Percentiles rank a stretch among this genome's conserved stretches.
Evolutionary conservation across 2,888 invertebrate genomes (phyloP).

Genomic region (Conus canariensis): DNA sequence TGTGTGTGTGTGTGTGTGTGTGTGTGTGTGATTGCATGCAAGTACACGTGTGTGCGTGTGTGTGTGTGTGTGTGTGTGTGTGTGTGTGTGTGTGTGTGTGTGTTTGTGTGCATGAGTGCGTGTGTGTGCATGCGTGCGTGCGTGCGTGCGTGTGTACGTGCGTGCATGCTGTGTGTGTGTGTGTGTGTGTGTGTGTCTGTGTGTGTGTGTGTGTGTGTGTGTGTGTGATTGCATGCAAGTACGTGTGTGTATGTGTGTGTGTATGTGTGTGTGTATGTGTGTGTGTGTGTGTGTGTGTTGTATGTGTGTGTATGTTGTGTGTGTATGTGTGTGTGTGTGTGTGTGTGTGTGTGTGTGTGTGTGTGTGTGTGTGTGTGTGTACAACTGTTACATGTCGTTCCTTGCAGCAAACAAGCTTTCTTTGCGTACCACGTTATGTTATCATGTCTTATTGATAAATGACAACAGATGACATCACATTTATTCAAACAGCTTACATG

Average conservation of each 20-base stretch:
- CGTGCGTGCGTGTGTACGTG: neutral
- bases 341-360: neutral
- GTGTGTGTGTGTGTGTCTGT: neutral
- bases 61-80: neutral
- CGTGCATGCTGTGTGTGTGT: neutral
- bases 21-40: too few relatives aligned
- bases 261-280: neutral
- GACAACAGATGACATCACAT: too few relatives aligned
- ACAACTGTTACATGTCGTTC: too few relatives aligned
- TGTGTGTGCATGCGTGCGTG: neutral
- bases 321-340: neutral
- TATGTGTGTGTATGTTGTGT: neutral
- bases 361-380: neutral
- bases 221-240: neutral
- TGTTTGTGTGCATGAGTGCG: neutral
- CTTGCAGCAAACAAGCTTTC: too few relatives aligned
- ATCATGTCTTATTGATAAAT: too few relatives aligned
- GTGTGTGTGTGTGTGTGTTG: constrained; percentile 19
- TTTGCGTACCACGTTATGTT: too few relatives aligned
- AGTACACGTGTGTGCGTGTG: too few relatives aligned
- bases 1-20: too few relatives aligned
- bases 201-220: neutral
- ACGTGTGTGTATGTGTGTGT: neutral
- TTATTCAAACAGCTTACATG: too few relatives aligned
- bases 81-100: too few relatives aligned